Conservation (phyloP, 2,888 invertebrate genomes). For the Cosmopolites sordidus region DNA sequence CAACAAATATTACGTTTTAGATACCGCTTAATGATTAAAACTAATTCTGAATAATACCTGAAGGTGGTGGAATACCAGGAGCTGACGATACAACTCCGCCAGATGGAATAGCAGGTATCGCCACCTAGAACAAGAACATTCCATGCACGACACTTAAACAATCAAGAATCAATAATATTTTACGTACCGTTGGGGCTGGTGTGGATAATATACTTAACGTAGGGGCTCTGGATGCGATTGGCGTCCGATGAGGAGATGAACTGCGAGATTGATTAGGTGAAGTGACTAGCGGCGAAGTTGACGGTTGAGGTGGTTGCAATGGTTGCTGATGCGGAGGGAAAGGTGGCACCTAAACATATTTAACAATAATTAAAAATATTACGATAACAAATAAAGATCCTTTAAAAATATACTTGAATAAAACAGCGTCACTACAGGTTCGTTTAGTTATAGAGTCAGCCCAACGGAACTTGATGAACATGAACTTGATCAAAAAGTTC, state of each 20-base stretch:
- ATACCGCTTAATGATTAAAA: too few species aligned
- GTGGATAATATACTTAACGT: constrained; percentile 18
- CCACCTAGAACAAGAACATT: constrained; percentile 6
- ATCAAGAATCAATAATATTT: too few species aligned
- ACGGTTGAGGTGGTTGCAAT: constrained; percentile 57
- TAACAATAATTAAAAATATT: too few species aligned
- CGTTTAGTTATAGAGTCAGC: too few species aligned
- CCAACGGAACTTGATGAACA: too few species aligned
- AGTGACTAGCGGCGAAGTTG: constrained; percentile 68
- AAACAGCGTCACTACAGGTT: too few species aligned
- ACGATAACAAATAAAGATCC: too few species aligned
- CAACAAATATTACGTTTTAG: not conserved
- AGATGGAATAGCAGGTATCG: constrained; percentile 9
- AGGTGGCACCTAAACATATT: constrained; percentile 48
- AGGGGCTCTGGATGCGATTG: constrained; percentile 24
- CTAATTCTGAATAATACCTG: too few species aligned
- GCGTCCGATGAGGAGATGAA: constrained; percentile 58
- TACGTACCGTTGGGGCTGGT: constrained; percentile 15
- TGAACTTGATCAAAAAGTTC: too few species aligned
- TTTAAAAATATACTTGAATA: too few species aligned
- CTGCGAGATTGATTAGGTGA: constrained; percentile 77
- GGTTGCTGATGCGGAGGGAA: constrained; percentile 50
- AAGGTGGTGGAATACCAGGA: constrained; percentile 11
- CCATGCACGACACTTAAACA: too few species aligned
- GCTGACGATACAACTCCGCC: constrained; percentile 8